A percentile compares a stretch with the other conserved stretches of the same genome.
phyloP scores from a whole-genome alignment of 2,113 vertebrate species.

The Elephas maximus region DNA sequence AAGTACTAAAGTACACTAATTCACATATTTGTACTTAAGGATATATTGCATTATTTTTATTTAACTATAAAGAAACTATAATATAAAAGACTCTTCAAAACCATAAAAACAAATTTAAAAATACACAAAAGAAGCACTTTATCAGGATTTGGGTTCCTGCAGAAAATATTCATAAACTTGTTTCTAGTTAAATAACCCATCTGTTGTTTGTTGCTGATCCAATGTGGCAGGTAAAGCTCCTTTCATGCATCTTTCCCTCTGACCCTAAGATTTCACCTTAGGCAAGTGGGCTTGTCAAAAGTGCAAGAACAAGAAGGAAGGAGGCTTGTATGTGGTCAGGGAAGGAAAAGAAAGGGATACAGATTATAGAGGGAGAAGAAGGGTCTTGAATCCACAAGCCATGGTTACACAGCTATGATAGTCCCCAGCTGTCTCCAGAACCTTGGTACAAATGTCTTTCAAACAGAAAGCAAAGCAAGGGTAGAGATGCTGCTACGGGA shows the following conservation, averaged over 20 bases:
- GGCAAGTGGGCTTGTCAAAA: neutral
- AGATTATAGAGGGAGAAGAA: neutral
- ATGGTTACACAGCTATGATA: neutral
- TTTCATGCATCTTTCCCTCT: neutral
- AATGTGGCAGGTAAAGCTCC: neutral
- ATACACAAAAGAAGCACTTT: neutral
- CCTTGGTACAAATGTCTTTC: neutral
- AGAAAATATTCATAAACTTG: neutral
- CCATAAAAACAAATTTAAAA: neutral
- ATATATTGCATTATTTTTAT: neutral
- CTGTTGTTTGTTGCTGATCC: neutral
- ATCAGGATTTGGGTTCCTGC: neutral
- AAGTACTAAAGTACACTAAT: neutral
- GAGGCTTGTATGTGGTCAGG: neutral
- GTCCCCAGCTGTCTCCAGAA: neutral
- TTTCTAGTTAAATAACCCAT: neutral
- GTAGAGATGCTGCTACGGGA: neutral
- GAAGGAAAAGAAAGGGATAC: neutral
- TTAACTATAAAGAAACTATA: neutral
- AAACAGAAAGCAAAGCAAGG: neutral
- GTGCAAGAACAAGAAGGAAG: neutral
- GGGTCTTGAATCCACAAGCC: neutral
- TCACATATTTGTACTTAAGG: neutral
- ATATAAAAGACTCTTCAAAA: neutral
- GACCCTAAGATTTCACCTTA: neutral